phyloP scores from a whole-genome alignment of 2,113 vertebrate species.

The Eulemur macaco region DNA sequence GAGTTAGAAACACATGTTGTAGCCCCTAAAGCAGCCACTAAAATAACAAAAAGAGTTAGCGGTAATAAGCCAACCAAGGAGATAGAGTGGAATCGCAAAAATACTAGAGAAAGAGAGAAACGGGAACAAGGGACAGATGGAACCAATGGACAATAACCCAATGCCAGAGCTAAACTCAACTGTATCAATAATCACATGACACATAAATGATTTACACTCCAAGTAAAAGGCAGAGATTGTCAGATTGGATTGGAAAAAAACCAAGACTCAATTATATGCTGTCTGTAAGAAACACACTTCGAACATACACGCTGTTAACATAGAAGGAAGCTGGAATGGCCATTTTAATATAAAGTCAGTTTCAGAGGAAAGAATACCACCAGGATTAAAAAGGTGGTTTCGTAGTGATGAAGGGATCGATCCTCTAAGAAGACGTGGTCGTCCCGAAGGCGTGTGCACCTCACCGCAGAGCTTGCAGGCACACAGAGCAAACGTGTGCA shows the following conservation, averaged over 20 bases:
- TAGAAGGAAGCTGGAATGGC: not conserved
- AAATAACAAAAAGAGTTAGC: not conserved
- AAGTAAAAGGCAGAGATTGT: not conserved
- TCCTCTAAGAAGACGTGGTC: not conserved
- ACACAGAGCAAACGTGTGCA: accelerated
- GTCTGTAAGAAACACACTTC: not conserved
- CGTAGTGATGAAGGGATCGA: accelerated
- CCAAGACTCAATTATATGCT: not conserved
- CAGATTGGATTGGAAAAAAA: not conserved
- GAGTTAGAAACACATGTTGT: accelerated
- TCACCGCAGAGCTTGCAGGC: too few species aligned
- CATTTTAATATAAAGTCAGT: too few species aligned
- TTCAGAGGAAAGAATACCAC: not conserved
- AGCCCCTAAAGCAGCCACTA: accelerated
- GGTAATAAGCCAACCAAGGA: too few species aligned
- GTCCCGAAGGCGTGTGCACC: accelerated
- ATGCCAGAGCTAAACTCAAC: too few species aligned
- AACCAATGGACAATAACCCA: not conserved
- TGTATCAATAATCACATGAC: accelerated
- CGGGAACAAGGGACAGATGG: too few species aligned
- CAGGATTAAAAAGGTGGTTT: too few species aligned
- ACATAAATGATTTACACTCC: not conserved
- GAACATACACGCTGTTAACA: not conserved
- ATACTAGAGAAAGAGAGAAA: not conserved
- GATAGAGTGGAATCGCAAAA: accelerated